Conservation (phyloP, 2,797 vertebrate species). For the Astyanax mexicanus region DNA sequence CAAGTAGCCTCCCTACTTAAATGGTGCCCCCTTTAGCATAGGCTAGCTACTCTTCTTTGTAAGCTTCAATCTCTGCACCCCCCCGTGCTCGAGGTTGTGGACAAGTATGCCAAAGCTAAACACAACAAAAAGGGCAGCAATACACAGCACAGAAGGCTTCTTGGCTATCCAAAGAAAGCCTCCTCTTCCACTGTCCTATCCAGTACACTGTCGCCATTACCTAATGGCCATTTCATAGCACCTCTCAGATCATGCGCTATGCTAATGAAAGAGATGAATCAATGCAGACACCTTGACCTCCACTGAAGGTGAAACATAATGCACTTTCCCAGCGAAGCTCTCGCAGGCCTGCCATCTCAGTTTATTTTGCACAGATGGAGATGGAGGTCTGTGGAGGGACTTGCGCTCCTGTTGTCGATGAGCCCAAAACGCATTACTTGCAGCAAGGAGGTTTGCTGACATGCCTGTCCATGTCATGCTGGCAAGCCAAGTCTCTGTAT, state of each 20-base stretch:
- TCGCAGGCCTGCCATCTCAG: slow-evolving; percentile 73
- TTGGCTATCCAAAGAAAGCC: slow-evolving; percentile 68
- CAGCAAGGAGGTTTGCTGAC: neutral
- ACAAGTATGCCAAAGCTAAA: slow-evolving; percentile 69
- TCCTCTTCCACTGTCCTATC: slow-evolving; percentile 70
- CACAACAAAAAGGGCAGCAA: slow-evolving; percentile 76
- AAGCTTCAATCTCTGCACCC: slow-evolving; percentile 59
- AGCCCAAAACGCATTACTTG: neutral
- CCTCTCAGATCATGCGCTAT: slow-evolving; percentile 81
- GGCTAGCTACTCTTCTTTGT: slow-evolving; percentile 62
- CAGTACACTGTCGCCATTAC: slow-evolving; percentile 75
- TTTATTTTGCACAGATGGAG: slow-evolving; percentile 80
- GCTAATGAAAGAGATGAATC: slow-evolving; percentile 85
- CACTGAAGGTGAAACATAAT: slow-evolving; percentile 81
- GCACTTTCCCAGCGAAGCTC: slow-evolving; percentile 71
- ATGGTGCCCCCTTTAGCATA: slow-evolving; percentile 40
- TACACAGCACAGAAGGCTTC: slow-evolving; percentile 80
- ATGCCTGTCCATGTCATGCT: slow-evolving; percentile 59
- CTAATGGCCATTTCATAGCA: slow-evolving; percentile 78
- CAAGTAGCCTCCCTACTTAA: slow-evolving; percentile 28
- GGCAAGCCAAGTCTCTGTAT: slow-evolving; percentile 17
- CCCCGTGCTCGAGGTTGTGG: slow-evolving; percentile 42
- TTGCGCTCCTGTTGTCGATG: slow-evolving; percentile 51
- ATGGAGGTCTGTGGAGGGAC: slow-evolving; percentile 73
- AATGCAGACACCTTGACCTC: slow-evolving; percentile 79